Conservation (phyloP, 2,113 vertebrate genomes). For the Neogobius melanostomus region DNA sequence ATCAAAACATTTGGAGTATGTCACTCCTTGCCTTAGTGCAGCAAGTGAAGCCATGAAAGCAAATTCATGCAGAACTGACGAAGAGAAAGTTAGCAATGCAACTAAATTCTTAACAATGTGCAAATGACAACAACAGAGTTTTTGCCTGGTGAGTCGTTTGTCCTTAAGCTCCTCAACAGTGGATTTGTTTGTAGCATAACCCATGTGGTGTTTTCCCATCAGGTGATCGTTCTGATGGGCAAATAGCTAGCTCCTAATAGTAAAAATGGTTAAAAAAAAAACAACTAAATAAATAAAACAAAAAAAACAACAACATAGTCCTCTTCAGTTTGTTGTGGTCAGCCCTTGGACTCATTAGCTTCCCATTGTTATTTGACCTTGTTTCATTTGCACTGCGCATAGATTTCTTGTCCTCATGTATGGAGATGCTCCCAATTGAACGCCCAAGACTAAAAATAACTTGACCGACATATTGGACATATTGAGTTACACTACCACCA, state of each 20-base stretch:
- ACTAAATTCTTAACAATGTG: background rate
- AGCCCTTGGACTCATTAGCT: background rate
- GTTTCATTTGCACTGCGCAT: background rate
- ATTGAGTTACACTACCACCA: slow-evolving; percentile 6
- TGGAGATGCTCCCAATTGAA: background rate
- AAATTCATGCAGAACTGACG: background rate
- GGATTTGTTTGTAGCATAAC: too few species aligned
- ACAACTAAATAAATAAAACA: too few species aligned
- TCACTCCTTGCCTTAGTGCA: background rate
- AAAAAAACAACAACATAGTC: too few species aligned
- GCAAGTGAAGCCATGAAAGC: background rate
- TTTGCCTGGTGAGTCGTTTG: too few species aligned
- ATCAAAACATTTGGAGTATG: background rate
- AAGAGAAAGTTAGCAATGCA: background rate
- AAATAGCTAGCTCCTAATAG: too few species aligned
- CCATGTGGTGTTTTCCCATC: too few species aligned
- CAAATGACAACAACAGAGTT: too few species aligned
- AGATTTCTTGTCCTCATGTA: slow-evolving; percentile 5
- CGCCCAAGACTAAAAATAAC: slow-evolving; percentile 7
- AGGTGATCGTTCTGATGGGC: too few species aligned
- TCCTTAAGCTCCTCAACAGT: too few species aligned
- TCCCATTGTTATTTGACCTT: slow-evolving; percentile 17
- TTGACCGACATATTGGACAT: background rate
- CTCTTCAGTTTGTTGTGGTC: background rate
- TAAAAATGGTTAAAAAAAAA: too few species aligned